Evolutionary conservation across 1,140 invertebrate genomes (phyloP), one percentile per base, ranked within the genome.

Genomic region (Sinella curviseta): DNA sequence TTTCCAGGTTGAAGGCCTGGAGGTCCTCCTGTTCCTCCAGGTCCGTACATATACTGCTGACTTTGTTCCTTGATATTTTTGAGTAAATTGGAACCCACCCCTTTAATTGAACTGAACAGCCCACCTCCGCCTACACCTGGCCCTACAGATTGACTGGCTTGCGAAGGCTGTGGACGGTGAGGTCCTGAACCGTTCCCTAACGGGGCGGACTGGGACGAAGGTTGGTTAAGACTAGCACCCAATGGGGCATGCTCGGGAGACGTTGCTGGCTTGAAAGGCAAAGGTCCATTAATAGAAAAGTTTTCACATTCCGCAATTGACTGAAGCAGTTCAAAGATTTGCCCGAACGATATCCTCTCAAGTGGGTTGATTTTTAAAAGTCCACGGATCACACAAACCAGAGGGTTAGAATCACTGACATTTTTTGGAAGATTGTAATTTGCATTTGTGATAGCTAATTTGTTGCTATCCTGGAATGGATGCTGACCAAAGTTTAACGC

Each of bases 391-490:
- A 36, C 17, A 26, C 35, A 48, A 3, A 75, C 74, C 3, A 75
- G 8, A 12, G 74, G 74, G 28, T 54, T 54, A 24, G 74, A 75
- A 2, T 36, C 33, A 30, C 20, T 48, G 24, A 31, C 39, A 24
- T 75, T 79, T 60, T 73, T 74, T 28, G 97, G 93, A 67, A 97
- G 90, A 67, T 89, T 91, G 87, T 95, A 99, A 86, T 99, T 99
- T 80, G 93, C 97, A 90, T 99, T 99, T 8, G 99, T 90, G 82
- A 99, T 99, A 33, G 94, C 91, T 80, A 99, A 87, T 87, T 99
- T 99, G 39, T 97, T 97, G 4, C 91, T 91, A 88, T 99, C 98
- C 86, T 98, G 96, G 88, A 98, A 99, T 14, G 98, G 98, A 90
- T 99, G 98, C 81, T 92, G 92, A 86, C 94, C 92, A 86, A 93